Conservation (phyloP, 2,797 vertebrate genomes). For the Leucoraja ocellata region DNA sequence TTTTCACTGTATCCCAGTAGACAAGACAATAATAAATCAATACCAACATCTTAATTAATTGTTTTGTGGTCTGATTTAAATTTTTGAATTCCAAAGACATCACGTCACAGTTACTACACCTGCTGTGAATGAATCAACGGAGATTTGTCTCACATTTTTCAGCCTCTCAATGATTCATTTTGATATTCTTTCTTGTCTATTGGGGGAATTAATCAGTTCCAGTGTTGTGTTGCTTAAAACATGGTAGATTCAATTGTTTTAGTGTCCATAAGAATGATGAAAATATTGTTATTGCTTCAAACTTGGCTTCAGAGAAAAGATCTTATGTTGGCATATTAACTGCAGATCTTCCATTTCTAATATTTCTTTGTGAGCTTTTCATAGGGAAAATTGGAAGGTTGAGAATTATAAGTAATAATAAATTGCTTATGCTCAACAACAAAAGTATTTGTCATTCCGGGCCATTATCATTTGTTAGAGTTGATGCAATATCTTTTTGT, state of each 20-base stretch:
- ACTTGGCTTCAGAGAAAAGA: neutral
- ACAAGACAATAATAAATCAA: no score
- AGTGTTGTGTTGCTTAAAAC: neutral
- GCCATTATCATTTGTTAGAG: neutral
- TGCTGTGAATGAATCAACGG: neutral
- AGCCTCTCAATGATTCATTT: neutral
- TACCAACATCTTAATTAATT: neutral
- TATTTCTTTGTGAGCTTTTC: neutral
- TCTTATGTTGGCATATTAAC: neutral
- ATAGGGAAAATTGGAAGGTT: no score
- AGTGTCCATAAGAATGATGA: neutral
- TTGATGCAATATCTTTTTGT: neutral
- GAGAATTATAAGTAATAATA: neutral
- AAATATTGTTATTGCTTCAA: neutral
- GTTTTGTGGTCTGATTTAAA: neutral
- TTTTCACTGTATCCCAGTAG: no score
- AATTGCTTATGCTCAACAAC: neutral
- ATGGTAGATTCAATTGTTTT: neutral
- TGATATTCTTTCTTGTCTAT: neutral
- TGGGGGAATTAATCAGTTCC: neutral
- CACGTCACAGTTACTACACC: neutral
- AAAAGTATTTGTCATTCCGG: neutral
- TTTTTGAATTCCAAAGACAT: constrained; percentile 7
- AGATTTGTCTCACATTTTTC: no score
- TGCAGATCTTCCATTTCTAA: neutral